phyloP scores from a whole-genome alignment of 2,888 invertebrate species.

The Diarsia rubi region DNA sequence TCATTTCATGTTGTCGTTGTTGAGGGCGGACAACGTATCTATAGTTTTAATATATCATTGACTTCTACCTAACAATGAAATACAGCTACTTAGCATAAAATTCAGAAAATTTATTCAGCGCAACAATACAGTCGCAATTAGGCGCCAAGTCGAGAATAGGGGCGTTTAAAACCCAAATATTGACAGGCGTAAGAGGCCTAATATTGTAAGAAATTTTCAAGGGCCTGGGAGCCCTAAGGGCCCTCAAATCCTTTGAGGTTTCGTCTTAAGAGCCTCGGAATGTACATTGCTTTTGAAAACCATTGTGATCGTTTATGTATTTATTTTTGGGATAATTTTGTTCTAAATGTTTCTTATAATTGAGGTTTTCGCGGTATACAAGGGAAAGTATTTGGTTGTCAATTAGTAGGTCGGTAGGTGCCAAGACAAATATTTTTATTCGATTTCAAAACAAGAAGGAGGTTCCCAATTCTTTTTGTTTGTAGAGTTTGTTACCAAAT shows the following conservation, averaged over 20 bases:
- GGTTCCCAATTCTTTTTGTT: too few species aligned
- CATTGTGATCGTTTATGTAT: slow-evolving; percentile 13
- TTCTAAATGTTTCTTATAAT: not conserved
- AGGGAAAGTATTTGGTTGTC: not conserved
- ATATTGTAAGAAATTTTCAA: slow-evolving; percentile 52
- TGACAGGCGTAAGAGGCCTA: slow-evolving; percentile 30
- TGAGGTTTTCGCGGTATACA: too few species aligned
- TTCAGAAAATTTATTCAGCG: not conserved
- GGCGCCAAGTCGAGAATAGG: slow-evolving; percentile 8
- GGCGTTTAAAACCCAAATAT: slow-evolving; percentile 39
- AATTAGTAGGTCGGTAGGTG: too few species aligned
- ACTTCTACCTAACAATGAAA: not conserved
- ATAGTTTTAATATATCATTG: too few species aligned
- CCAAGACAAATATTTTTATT: too few species aligned
- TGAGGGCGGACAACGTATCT: too few species aligned
- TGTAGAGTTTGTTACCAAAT: too few species aligned
- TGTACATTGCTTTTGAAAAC: slow-evolving; percentile 38
- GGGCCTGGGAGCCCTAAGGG: slow-evolving; percentile 1
- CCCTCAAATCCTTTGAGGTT: slow-evolving; percentile 27
- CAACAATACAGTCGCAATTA: slow-evolving; percentile 30
- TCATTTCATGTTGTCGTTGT: too few species aligned
- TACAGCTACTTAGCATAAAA: not conserved
- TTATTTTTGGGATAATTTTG: slow-evolving; percentile 37
- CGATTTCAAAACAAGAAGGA: too few species aligned
- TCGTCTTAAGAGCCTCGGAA: slow-evolving; percentile 21